Base-by-base conservation (phyloP, 2,113 vertebrate species). In the Melanotaenia duboulayi region DNA sequence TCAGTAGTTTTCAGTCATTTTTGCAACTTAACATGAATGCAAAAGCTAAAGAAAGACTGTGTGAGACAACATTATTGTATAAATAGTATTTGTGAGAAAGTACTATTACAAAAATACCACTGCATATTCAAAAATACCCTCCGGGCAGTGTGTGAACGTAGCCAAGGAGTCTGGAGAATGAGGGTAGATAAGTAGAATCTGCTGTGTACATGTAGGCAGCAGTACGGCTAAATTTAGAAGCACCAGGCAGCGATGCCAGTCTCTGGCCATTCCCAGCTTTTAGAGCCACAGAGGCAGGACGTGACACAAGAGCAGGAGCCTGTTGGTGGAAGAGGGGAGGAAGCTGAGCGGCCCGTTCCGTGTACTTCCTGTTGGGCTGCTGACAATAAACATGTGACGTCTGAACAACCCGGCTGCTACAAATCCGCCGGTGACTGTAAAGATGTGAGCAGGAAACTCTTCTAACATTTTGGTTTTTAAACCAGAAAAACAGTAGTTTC, bases 141-240 rank as follows among this genome's bases (percentile, higher is more conserved):
- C 35, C 0, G 44, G 46, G 23, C 11, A 28, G 16, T 24, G 68
- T 59, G 19, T 12, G 39, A 56, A 46, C 2, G 49, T 49, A 54
- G 64, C 14, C 11, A 39, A 42, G 40, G 32, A 32, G 28, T 13
- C 14, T 46, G 42, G 11, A 20, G 16, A 22, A 23, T 52, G 57
- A 64, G 64, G 66, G 49, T n/a, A 64, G 28, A n/a, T 9, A 42
- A 42, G 63, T 14, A 71, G 35, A 82, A 70, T 70, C 65, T 71
- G 68, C 63, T 62, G 65, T n/a, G 63, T 39, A 16, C 79, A 62
- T 77, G 79, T 46, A 54, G 79, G 83, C 65, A 70, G 80, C 1
- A n/a, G n/a, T n/a, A 23, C 71, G 42, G 71, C 71, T 89, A 84
- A 76, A 87, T 86, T 85, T 82, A 87, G 87, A 61, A 2, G 42